Conservation (phyloP, 2,888 invertebrate species). For the Alloplasta piceator region DNA sequence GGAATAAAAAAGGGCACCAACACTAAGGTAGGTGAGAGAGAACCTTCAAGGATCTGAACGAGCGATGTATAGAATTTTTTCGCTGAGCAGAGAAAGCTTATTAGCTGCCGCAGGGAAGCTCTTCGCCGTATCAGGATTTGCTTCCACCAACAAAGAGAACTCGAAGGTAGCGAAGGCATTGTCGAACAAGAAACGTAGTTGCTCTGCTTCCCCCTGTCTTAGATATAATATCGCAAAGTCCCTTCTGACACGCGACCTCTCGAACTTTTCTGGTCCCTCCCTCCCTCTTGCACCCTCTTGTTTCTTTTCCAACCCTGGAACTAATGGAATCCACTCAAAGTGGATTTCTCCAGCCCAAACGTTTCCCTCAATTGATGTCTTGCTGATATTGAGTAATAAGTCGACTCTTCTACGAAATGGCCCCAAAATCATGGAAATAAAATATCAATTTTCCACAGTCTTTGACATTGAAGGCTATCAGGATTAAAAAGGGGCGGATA, state of each 20-base stretch:
- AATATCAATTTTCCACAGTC: no score
- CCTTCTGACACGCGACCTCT: conserved; percentile 43
- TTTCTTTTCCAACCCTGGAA: conserved; percentile 2
- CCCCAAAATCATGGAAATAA: no score
- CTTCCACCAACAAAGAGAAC: conserved; percentile 58
- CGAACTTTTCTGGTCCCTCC: conserved; percentile 26
- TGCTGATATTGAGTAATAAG: no score
- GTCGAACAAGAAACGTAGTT: conserved; percentile 3
- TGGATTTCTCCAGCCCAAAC: conserved; percentile 31
- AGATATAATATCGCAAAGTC: conserved; percentile 35
- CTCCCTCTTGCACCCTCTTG: conserved; percentile 6
- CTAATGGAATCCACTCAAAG: no score
- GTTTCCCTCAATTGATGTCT: no score
- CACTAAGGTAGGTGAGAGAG: conserved; percentile 45
- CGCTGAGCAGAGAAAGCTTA: conserved; percentile 66
- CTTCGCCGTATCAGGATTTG: conserved; percentile 55
- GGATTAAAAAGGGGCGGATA: no score
- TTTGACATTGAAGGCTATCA: no score
- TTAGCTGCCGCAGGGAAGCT: conserved; percentile 66
- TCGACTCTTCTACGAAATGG: no score
- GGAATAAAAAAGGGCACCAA: conserved; percentile 37
- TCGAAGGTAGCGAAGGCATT: conserved; percentile 9
- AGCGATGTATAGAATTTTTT: conserved; percentile 53
- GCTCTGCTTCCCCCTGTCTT: conserved; percentile 4
- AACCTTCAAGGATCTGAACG: conserved; percentile 42